These are phyloP conservation scores for Romanogobio albipinnatus DNA, from an alignment of 2,113 vertebrate genomes.

Conservation along the genomic window DNA sequence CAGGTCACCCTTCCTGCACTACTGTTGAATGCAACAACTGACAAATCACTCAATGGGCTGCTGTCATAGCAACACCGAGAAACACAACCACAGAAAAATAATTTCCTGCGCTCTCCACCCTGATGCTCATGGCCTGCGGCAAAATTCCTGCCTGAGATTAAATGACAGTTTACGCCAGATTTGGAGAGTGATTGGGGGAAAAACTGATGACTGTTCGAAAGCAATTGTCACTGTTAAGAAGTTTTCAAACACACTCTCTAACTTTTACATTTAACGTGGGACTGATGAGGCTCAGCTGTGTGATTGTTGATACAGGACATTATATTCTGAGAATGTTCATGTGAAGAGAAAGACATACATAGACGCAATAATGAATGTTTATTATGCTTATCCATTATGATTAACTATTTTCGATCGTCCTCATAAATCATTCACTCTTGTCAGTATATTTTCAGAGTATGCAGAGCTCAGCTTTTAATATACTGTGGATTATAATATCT, in stretches of 20 bases:
- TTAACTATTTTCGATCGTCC: not conserved
- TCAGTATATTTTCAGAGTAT: not conserved
- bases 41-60: conserved; percentile 42
- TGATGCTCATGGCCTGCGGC: not conserved
- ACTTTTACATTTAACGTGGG: not conserved
- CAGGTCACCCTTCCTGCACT: not conserved
- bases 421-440: not conserved
- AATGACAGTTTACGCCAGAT: conserved; percentile 36
- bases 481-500: not conserved
- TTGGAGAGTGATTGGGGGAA: not conserved
- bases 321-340: not conserved
- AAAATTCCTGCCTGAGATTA: conserved; percentile 28
- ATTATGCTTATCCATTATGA: not conserved
- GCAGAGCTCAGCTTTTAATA: not conserved
- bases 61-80: conserved; percentile 61
- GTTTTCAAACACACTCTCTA: not conserved
- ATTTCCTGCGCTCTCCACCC: conserved; percentile 11
- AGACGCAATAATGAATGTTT: not conserved
- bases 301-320: conserved; percentile 9
- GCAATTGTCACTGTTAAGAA: not conserved
- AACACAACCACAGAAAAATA: conserved; percentile 48
- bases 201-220: not conserved
- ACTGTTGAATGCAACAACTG: conserved; percentile 14
- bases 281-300: conserved; percentile 13
- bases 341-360: not conserved